Conservation (phyloP, 1,140 invertebrate genomes). For the Ostrea denselamellosa region DNA sequence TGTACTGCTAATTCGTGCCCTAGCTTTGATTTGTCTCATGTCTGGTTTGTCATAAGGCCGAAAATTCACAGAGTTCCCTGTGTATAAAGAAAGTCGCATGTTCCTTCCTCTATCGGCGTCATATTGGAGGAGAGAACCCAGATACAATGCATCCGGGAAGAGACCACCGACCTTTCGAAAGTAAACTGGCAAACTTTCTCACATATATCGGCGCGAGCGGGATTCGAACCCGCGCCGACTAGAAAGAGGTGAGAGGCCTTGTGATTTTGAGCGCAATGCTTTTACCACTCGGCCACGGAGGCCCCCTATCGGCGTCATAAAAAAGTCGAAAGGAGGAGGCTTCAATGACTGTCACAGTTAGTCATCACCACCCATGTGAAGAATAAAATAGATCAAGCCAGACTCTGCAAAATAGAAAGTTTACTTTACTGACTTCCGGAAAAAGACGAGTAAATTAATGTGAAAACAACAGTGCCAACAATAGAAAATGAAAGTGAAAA, state of each 20-base stretch:
- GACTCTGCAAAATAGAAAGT: not conserved
- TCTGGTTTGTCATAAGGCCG: slow-evolving; percentile 32
- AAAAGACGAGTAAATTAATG: not conserved
- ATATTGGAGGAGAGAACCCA: too few species aligned
- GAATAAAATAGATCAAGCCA: not conserved
- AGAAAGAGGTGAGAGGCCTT: too few species aligned
- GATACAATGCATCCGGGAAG: too few species aligned
- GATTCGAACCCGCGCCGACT: too few species aligned
- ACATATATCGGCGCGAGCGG: too few species aligned
- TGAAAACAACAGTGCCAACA: not conserved
- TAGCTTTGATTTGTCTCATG: slow-evolving; percentile 31
- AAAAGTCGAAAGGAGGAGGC: not conserved
- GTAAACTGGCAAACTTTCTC: too few species aligned
- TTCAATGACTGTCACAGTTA: not conserved
- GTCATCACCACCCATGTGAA: not conserved
- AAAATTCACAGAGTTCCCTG: not conserved
- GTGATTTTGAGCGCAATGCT: too few species aligned
- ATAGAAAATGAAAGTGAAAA: not conserved
- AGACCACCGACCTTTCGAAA: too few species aligned
- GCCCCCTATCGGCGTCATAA: not conserved
- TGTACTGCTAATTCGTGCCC: not conserved
- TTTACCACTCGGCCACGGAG: too few species aligned
- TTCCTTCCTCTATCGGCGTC: not conserved
- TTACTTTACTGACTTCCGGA: not conserved
- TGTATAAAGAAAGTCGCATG: not conserved